phyloP scores from a whole-genome alignment of 2,888 invertebrate species.

The Oscheius sp. region DNA sequence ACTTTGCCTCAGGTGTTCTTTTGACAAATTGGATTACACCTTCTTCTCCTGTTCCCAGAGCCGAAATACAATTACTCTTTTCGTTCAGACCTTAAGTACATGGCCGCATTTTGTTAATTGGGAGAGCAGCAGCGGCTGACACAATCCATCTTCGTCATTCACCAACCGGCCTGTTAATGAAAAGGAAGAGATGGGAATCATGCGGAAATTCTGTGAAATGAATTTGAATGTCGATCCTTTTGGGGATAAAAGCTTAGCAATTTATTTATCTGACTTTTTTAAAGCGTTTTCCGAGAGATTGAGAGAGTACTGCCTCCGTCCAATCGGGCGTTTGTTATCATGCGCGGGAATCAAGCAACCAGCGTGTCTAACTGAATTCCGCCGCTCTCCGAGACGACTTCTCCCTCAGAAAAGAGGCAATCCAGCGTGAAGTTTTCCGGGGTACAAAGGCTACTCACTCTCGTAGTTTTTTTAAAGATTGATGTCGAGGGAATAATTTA shows the following conservation, averaged over 20 bases:
- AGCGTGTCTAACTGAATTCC: constrained; percentile 26
- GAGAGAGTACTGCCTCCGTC: too few species aligned
- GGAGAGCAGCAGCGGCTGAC: background rate
- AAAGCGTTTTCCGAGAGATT: too few species aligned
- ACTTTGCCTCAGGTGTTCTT: too few species aligned
- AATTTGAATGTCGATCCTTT: too few species aligned
- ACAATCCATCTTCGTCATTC: constrained; percentile 23
- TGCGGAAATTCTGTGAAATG: background rate
- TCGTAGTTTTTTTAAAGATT: too few species aligned
- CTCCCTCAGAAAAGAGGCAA: constrained; percentile 11
- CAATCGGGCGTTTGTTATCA: constrained; percentile 17
- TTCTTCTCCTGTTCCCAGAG: too few species aligned
- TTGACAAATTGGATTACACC: too few species aligned
- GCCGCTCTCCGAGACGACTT: background rate
- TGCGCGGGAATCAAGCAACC: constrained; percentile 21
- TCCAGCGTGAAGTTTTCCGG: constrained; percentile 7
- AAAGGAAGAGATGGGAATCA: background rate
- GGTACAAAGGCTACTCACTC: background rate
- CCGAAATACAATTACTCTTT: too few species aligned
- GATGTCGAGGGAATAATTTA: background rate
- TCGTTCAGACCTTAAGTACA: background rate
- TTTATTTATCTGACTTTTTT: too few species aligned
- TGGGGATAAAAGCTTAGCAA: too few species aligned
- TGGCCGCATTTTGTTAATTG: background rate
- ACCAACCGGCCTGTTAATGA: constrained; percentile 4